Base-by-base conservation (phyloP, 1,140 invertebrate species). In the Nymphalis io region DNA sequence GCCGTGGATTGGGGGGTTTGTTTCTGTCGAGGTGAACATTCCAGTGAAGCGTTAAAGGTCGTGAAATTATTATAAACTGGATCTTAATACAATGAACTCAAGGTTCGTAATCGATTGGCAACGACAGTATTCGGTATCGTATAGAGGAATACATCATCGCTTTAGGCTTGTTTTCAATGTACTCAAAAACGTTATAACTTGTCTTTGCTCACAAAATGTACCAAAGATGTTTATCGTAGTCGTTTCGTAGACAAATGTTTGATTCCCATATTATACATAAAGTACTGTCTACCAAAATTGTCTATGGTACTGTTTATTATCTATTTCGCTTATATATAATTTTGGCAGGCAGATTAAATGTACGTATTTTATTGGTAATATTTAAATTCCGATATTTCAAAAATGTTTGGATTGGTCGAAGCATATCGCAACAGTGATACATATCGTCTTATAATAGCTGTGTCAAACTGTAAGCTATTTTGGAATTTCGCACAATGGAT, bases 171-270 rank as follows among this genome's bases (percentile, higher is more conserved):
- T 73, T 70, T 66, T 72, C 73, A 72, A 66, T 64, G 76, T 83
- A 86, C 73, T 86, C 80, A 74, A 71, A n/a, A 76, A 80, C 70
- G 73, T 82, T 76, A 75, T 77, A 73, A 76, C 70, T 70, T 76
- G 77, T 87, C 79, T 78, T 89, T 89, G 88, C 86, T 90, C 88
- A 90, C 88, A 90, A 89, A 81, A 81, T 84, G 79, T 88, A 90
- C 87, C 86, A 88, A 90, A 90, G 85, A 90, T 80, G 79, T 83
- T 73, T 68, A 67, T 61, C 60, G 70, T 71, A 64, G 39, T 67
- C 48, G 67, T 61, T 71, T 60, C 60, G 63, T 72, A 65, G 67
- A 66, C 70, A 61, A 76, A 70, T 73, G 74, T 73, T 75, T 71
- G 68, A 60, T 51, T 11, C 46, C 8, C 38, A 15, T 11, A 38